Base-by-base conservation (phyloP, 2,797 vertebrate genomes). In the Thalassophryne amazonica region DNA sequence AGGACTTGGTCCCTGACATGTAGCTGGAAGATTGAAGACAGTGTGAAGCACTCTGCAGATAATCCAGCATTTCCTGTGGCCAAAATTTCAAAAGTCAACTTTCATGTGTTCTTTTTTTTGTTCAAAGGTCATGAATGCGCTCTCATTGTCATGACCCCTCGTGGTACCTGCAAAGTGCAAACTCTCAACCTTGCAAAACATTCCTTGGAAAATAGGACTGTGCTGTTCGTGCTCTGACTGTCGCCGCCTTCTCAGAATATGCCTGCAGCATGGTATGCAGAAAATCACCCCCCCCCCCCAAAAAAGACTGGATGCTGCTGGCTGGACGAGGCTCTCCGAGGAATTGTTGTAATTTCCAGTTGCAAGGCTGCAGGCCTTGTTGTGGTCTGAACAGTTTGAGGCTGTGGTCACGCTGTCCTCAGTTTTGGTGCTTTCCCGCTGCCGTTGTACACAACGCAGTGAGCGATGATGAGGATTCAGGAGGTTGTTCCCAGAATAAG, bases 211-310 rank as follows among this genome's bases (percentile, higher is more conserved):
- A 73, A 66, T 54, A 36, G 5, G 17, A 21, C 49, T 55, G 43
- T 62, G 69, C 57, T 61, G 2, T 7, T 30, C 2, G 27, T 1
- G 2, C 29, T 15, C 7, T 13, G 11, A 4, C 24, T 2, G 19
- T 60, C 46, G 73, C 60, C 21, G 54, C 80, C 76, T 74, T 86
- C 81, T 83, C 51, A 50, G 74, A 81, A 85, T 70, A 33, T 51
- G 66, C 3, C 46, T 67, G 39, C 52, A 33, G 42, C 5, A 24
- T 32, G 54, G 55, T 63, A 60, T 60, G 60, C 53, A 52, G 35
- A 57, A 20, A 34, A 39, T 68, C 55, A n/a, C n/a, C n/a, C n/a
- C n/a, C n/a, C n/a, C n/a, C n/a, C 68, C 61, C 57, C 49, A 41
- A 51, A 60, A 40, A 71, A 82, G 60, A 29, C 35, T 25, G 56